A percentile compares a stretch with the other conserved stretches of the same genome.
phyloP scores from a whole-genome alignment of 2,797 vertebrate species.

The Betta splendens region DNA sequence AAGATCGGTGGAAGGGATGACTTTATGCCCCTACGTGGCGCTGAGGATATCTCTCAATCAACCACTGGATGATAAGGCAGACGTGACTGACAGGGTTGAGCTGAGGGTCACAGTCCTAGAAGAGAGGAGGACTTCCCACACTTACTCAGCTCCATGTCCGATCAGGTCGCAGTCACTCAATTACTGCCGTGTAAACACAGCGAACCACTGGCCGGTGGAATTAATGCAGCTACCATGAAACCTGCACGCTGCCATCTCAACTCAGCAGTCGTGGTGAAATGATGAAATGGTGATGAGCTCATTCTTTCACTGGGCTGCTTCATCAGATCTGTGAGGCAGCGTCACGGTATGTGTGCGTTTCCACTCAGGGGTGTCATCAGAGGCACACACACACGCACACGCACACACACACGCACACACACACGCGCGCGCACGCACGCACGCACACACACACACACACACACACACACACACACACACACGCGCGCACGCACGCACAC shows the following conservation, averaged over 20 bases:
- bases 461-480: conserved; percentile 7
- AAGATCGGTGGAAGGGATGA: conserved; percentile 61
- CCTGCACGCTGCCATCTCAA: conserved; percentile 16
- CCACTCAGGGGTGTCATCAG: no score
- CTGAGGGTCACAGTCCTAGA: conserved; percentile 35
- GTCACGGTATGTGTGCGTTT: conserved; percentile 59
- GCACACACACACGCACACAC: conserved; percentile 20
- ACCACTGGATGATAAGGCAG: conserved; percentile 48
- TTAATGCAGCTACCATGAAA: conserved; percentile 8
- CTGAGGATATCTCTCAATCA: conserved; percentile 60
- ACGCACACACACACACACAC: conserved; percentile 9
- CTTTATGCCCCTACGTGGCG: conserved; percentile 65
- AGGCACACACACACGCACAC: conserved; percentile 36
- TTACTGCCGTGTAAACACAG: conserved; percentile 5
- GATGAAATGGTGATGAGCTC: conserved; percentile 21
- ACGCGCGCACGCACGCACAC: conserved; percentile 7
- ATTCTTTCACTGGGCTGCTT: conserved; percentile 34
- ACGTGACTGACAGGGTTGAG: conserved; percentile 64
- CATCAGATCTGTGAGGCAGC: conserved; percentile 31
- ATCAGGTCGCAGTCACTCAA: conserved; percentile 7
- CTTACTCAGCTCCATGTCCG: no score
- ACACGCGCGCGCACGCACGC: no score
- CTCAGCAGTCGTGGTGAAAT: conserved; percentile 25
- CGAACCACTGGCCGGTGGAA: neutral
- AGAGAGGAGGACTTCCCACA: no score